phyloP scores from a whole-genome alignment of 2,888 invertebrate genomes.

The Erynnis tages region DNA sequence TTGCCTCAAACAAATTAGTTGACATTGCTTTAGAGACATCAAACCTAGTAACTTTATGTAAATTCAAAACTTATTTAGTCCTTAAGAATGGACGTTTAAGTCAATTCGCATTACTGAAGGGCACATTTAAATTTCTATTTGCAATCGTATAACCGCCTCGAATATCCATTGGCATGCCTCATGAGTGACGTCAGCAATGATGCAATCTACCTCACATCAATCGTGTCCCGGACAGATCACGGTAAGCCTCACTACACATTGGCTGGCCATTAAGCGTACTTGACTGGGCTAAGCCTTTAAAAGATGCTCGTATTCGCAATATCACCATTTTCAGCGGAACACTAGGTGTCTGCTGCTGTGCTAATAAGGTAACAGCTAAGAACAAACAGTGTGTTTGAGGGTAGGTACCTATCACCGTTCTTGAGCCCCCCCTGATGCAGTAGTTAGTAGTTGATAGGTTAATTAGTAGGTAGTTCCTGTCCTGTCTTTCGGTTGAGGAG shows the following conservation, averaged over 20 bases:
- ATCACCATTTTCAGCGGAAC: too few species aligned
- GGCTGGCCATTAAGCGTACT: not conserved
- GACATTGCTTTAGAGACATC: not conserved
- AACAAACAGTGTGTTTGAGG: too few species aligned
- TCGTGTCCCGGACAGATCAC: slow-evolving; percentile 35
- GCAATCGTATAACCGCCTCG: slow-evolving; percentile 46
- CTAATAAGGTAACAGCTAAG: too few species aligned
- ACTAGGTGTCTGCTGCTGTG: too few species aligned
- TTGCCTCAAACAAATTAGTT: too few species aligned
- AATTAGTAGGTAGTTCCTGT: too few species aligned
- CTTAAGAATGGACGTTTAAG: slow-evolving; percentile 31
- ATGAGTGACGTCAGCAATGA: slow-evolving; percentile 68
- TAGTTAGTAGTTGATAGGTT: too few species aligned
- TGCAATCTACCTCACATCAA: slow-evolving; percentile 58
- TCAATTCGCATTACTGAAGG: slow-evolving; percentile 56
- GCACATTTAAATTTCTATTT: slow-evolving; percentile 59
- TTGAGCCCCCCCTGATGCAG: too few species aligned
- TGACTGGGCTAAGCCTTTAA: not conserved
- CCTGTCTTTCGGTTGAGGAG: too few species aligned
- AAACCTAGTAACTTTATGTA: slow-evolving; percentile 28
- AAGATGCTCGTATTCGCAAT: too few species aligned
- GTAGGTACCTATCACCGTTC: too few species aligned
- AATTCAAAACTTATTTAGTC: slow-evolving; percentile 31
- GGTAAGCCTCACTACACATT: slow-evolving; percentile 23
- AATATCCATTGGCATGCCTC: slow-evolving; percentile 57